phyloP scores from a whole-genome alignment of 2,888 invertebrate species.

The Tenthredo amoena region DNA sequence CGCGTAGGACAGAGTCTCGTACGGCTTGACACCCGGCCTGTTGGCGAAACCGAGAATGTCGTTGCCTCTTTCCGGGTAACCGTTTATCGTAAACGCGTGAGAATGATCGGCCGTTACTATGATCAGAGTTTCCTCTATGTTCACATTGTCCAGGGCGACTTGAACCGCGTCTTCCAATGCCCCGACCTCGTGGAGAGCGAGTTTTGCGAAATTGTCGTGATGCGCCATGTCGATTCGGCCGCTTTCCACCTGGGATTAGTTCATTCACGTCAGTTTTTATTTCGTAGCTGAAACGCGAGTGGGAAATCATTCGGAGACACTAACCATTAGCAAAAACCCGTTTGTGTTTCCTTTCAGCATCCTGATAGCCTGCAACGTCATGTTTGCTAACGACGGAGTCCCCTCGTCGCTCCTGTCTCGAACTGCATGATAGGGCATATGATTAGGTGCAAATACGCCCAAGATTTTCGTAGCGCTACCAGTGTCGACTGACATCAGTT shows the following conservation, averaged over 20 bases:
- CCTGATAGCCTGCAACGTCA: slow-evolving; percentile 82
- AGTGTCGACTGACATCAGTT: slow-evolving; percentile 77
- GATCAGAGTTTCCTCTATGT: slow-evolving; percentile 83
- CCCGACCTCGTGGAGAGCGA: slow-evolving; percentile 83
- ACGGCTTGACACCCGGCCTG: slow-evolving; percentile 70
- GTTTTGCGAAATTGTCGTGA: slow-evolving; percentile 82
- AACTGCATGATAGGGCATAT: slow-evolving; percentile 81
- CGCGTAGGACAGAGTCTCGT: slow-evolving; percentile 83
- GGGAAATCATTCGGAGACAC: slow-evolving; percentile 29
- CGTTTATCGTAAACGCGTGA: slow-evolving; percentile 83
- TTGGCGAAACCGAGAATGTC: slow-evolving; percentile 80
- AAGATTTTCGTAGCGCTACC: slow-evolving; percentile 78
- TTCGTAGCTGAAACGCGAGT: neutral
- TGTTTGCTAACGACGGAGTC: slow-evolving; percentile 81
- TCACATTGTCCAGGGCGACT: slow-evolving; percentile 78
- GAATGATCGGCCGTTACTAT: slow-evolving; percentile 85
- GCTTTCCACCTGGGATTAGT: slow-evolving; percentile 79
- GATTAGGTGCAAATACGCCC: slow-evolving; percentile 81
- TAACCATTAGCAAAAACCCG: slow-evolving; percentile 81
- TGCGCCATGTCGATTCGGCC: slow-evolving; percentile 84
- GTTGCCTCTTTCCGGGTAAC: slow-evolving; percentile 82
- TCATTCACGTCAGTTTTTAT: neutral
- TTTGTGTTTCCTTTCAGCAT: slow-evolving; percentile 78
- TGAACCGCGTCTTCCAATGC: slow-evolving; percentile 84
- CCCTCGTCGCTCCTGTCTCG: slow-evolving; percentile 74